phyloP scores from a whole-genome alignment of 2,797 vertebrate genomes.

The Sebastes hubbsi region DNA sequence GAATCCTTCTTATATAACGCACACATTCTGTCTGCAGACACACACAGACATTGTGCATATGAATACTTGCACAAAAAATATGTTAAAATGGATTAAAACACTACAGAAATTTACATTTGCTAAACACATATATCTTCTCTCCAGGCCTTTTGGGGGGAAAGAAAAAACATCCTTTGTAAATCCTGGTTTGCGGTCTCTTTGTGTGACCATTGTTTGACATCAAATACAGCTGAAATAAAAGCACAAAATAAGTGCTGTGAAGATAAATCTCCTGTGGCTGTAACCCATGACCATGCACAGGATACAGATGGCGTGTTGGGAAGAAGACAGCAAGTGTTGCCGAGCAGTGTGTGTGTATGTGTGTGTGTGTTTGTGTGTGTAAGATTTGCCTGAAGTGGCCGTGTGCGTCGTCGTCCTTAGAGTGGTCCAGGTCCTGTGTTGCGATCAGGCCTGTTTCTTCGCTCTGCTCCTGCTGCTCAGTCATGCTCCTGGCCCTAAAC shows the following conservation, averaged over 20 bases:
- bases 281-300: constrained; percentile 62
- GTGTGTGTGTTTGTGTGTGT: background rate
- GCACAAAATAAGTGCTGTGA: constrained; percentile 58
- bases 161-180: background rate
- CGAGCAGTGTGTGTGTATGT: background rate
- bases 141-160: background rate
- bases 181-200: constrained; percentile 20
- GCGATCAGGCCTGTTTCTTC: constrained; percentile 75
- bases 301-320: constrained; percentile 64
- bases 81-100: background rate
- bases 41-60: background rate
- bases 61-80: background rate
- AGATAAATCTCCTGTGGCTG: constrained; percentile 65
- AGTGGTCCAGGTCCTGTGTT: constrained; percentile 74
- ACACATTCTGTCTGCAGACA: background rate
- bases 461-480: constrained; percentile 75
- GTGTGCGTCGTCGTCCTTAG: constrained; percentile 77
- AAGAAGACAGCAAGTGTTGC: constrained; percentile 9
- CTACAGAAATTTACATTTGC: background rate
- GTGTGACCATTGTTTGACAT: constrained; percentile 65
- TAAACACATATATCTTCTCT: background rate
- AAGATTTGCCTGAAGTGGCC: constrained; percentile 78
- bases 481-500: constrained; percentile 78
- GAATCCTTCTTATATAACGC: constrained; percentile 66
- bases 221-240: constrained; percentile 65